Evolutionary conservation across 2,113 vertebrate genomes (phyloP).

Genomic region (Platanista minor): DNA sequence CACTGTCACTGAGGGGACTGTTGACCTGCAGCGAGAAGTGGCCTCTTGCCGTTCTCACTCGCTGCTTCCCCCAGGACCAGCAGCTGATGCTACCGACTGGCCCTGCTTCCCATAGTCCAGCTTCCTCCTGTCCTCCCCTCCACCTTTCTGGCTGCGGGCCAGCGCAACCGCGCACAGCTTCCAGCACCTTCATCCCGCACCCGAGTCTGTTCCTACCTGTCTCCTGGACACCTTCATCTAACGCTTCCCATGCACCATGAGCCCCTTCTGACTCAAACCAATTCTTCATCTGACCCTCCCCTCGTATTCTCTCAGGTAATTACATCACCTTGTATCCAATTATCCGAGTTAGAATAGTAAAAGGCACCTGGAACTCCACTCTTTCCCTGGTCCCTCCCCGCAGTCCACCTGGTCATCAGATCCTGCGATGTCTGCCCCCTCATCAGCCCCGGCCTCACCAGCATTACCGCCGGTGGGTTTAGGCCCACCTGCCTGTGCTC

Average conservation of each 20-base stretch:
- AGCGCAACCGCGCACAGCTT: accelerated
- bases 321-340: background rate
- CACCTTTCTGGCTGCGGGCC: background rate
- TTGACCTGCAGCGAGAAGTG: too few species aligned
- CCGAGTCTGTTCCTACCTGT: too few species aligned
- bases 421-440: background rate
- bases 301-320: accelerated
- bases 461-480: background rate
- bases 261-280: background rate
- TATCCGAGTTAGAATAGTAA: background rate
- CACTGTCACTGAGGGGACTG: background rate
- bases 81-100: accelerated
- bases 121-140: background rate
- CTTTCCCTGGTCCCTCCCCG: background rate
- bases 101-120: accelerated
- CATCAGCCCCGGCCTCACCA: background rate
- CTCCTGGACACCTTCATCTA: too few species aligned
- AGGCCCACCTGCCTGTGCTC: background rate
- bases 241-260: too few species aligned
- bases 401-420: background rate
- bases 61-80: background rate
- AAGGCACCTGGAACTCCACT: background rate
- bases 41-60: background rate
- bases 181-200: background rate
- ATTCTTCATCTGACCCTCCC: accelerated